Evolutionary conservation across 1,140 invertebrate species (phyloP).

Genomic region (Rhynchophorus ferrugineus): DNA sequence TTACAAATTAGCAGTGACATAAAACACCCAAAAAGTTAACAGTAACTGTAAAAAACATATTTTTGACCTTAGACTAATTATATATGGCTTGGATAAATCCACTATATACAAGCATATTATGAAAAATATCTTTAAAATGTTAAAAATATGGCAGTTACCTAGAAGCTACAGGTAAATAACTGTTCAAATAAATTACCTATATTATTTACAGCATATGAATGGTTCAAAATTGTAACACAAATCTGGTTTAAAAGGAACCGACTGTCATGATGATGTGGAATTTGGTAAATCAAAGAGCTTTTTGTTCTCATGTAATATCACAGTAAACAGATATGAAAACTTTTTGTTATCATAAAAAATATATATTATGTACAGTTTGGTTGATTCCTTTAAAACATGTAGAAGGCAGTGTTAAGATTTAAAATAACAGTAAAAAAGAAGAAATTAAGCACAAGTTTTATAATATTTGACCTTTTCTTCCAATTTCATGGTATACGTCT

Average conservation of each 20-base stretch:
- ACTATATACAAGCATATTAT: constrained; percentile 16
- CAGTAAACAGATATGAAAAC: constrained; percentile 12
- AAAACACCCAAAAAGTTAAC: constrained; percentile 4
- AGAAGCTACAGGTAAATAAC: constrained; percentile 8
- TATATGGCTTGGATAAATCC: background rate
- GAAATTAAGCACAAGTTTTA: constrained; percentile 31
- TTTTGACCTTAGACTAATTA: background rate
- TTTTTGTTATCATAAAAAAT: constrained; percentile 5
- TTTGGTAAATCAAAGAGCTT: constrained; percentile 1
- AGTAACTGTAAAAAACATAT: background rate
- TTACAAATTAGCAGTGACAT: constrained; percentile 15
- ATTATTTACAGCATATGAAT: constrained; percentile 16
- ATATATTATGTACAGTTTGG: constrained; percentile 1
- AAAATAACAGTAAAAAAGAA: too few relatives aligned
- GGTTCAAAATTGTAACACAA: constrained; percentile 2
- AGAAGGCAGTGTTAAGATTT: constrained; percentile 8
- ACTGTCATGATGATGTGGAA: background rate
- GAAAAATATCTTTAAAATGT: constrained; percentile 2
- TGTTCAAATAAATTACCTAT: constrained; percentile 18
- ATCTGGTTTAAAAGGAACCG: constrained; percentile 5
- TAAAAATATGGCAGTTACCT: constrained; percentile 2
- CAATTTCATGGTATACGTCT: constrained; percentile 25
- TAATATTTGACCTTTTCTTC: constrained; percentile 32
- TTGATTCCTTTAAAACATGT: constrained; percentile 9
- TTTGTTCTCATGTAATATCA: constrained; percentile 16